Conservation (phyloP, 2,113 vertebrate species). For the Oceanodroma tethys region DNA sequence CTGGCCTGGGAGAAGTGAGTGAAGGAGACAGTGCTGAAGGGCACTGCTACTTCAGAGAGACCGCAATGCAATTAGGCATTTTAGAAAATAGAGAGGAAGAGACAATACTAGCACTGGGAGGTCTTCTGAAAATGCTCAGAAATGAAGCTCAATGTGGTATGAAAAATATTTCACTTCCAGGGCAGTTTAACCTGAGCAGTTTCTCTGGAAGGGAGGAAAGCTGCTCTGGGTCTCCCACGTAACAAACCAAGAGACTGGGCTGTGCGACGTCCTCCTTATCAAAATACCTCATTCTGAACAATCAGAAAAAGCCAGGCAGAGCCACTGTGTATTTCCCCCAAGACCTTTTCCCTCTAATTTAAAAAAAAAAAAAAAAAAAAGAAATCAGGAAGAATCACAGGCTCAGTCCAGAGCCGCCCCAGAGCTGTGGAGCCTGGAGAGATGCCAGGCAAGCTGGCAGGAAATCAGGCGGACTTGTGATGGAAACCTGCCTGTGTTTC, state of each 20-base stretch:
- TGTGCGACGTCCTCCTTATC: background rate
- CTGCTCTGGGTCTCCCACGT: background rate
- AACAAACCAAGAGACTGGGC: background rate
- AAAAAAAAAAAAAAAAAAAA: background rate
- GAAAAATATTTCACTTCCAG: background rate
- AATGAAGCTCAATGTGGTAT: background rate
- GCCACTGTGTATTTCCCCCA: background rate
- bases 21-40: background rate
- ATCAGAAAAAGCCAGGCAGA: background rate
- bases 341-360: background rate
- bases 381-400: conserved; percentile 2
- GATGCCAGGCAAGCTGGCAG: conserved; percentile 44
- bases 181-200: background rate
- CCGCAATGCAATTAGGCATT: background rate
- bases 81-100: background rate
- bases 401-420: background rate
- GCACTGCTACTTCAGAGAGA: background rate
- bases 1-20: background rate
- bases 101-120: background rate
- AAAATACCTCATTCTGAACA: background rate
- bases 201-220: background rate
- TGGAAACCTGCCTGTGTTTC: conserved; percentile 48
- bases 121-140: background rate
- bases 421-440: conserved; percentile 9
- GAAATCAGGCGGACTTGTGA: background rate